Evolutionary conservation across 2,797 vertebrate genomes (phyloP).

Genomic region (Molossus molossus): DNA sequence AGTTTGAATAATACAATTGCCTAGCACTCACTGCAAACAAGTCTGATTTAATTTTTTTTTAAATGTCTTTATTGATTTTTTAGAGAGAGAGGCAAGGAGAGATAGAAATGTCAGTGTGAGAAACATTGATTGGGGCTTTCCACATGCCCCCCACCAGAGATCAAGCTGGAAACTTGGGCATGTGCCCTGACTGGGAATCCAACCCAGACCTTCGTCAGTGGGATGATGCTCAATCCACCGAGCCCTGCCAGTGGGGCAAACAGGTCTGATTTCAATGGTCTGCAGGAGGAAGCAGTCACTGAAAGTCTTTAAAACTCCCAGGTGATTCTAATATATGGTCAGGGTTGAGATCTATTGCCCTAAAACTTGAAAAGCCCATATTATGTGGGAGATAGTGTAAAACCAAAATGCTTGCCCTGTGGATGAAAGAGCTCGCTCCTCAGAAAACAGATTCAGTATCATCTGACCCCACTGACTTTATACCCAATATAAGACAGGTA

Average conservation of each 20-base stretch:
- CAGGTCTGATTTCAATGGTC: neutral
- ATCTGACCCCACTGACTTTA: neutral
- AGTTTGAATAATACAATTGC: neutral
- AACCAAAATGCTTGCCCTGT: neutral
- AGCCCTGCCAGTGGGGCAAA: neutral
- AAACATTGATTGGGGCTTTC: too few species aligned
- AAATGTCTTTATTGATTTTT: too few species aligned
- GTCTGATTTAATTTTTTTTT: neutral
- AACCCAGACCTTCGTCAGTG: too few species aligned
- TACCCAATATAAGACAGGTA: neutral
- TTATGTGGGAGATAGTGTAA: neutral
- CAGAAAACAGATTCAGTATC: neutral
- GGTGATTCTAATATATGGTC: neutral
- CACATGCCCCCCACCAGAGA: too few species aligned
- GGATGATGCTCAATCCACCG: too few species aligned
- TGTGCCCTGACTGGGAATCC: too few species aligned
- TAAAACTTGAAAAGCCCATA: constrained; percentile 15
- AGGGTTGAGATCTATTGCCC: neutral
- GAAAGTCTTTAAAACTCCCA: neutral
- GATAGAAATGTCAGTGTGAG: too few species aligned
- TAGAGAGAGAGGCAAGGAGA: too few species aligned
- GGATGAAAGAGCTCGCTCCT: neutral
- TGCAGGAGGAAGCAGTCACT: neutral
- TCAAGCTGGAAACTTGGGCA: too few species aligned
- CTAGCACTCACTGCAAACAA: neutral